phyloP scores from a whole-genome alignment of 2,113 vertebrate genomes.

The Phasianus colchicus region DNA sequence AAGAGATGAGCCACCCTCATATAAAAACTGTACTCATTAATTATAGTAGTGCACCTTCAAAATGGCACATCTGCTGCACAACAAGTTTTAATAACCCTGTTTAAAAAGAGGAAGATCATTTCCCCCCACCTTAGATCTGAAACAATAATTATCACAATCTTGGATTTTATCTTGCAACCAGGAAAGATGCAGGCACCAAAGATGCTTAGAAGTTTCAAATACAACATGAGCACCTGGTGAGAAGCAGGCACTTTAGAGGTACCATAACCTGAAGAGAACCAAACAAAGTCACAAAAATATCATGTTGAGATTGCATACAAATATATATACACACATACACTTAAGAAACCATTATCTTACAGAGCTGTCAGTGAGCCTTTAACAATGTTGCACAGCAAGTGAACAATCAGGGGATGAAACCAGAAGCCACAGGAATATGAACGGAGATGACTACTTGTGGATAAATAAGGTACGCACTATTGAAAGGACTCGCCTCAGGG shows the following conservation, averaged over 20 bases:
- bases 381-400: not conserved
- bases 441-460: not conserved
- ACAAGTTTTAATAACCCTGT: not conserved
- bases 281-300: not conserved
- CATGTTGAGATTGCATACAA: not conserved
- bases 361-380: not conserved
- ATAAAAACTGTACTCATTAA: not conserved
- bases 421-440: not conserved
- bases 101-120: not conserved
- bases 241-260: not conserved
- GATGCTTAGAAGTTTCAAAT: not conserved
- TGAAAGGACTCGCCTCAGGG: not conserved
- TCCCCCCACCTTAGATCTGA: not conserved
- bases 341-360: not conserved
- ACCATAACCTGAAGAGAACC: not conserved
- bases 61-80: not conserved
- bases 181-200: not conserved
- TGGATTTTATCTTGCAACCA: not conserved
- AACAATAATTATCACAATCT: not conserved
- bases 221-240: not conserved
- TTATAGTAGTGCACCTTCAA: not conserved
- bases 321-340: not conserved
- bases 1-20: too few relatives aligned
- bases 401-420: not conserved
- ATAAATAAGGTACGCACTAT: not conserved